Base-by-base conservation (phyloP, 2,797 vertebrate genomes). In the Glossophaga mutica region DNA sequence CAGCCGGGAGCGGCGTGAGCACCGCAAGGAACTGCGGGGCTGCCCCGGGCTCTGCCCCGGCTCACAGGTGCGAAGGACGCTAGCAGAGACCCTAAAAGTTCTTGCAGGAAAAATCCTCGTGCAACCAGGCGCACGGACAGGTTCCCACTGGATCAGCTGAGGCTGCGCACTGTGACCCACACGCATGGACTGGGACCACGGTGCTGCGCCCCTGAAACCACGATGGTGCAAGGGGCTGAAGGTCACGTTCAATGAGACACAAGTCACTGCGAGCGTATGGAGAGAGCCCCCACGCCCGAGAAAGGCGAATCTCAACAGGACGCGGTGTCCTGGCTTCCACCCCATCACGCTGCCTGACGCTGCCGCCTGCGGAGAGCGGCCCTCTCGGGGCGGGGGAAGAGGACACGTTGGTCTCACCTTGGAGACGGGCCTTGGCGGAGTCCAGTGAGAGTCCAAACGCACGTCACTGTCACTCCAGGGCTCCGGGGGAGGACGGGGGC, bases 1-100 rank as follows among this genome's bases (percentile, higher is more conserved):
- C 29, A 24, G 79, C 37, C 10, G 44, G 16, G 19, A 55, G 73
- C 71, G 46, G 24, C 8, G 32, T 12, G 44, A 81, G 86, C 0
- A 39, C 14, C 24, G 0, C 9, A 29, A 26, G 24, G 57, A 24
- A 9, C 57, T 24, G 3, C 2, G 32, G 52, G 44, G 37, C 34
- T 15, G 1, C 24, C 29, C 46, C 1, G 3, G 15, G 26, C 9
- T 32, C 79, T 24, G 5, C 0, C 22, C 4, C 14, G 1, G 37
- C 22, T 0, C 10, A 1, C 21, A 19, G 12, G 34, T 67, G 24
- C 19, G 4, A 34, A 74, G 57, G 24, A 3, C 44, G 18, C 37
- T 37, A 16, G 46, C 9, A 44, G 55, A 78, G 39, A 48, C 37
- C 91, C 44, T 39, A 5, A 0, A 81, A 18, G 9, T 89, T 29